phyloP scores from a whole-genome alignment of 1,140 invertebrate species.

The Drosophila rufa region DNA sequence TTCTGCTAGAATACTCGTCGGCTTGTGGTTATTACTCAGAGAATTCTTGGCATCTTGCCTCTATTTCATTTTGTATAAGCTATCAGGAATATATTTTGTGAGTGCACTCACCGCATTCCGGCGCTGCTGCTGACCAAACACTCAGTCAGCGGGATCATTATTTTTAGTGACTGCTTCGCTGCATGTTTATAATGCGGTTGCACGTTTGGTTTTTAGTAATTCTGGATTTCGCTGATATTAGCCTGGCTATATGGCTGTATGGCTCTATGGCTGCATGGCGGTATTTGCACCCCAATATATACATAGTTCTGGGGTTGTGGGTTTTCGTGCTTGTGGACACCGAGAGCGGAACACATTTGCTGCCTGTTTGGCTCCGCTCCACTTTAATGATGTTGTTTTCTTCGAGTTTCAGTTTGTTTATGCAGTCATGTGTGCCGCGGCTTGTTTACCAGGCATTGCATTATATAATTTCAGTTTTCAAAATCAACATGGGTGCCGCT shows the following conservation, averaged over 20 bases:
- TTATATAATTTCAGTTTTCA: constrained; percentile 76
- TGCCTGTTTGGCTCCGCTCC: constrained; percentile 34
- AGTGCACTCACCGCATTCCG: constrained; percentile 9
- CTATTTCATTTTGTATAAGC: background rate
- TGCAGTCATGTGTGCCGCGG: constrained; percentile 56
- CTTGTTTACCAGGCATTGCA: constrained; percentile 73
- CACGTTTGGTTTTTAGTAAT: constrained; percentile 76
- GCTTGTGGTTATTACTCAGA: no score
- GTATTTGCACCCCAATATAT: constrained; percentile 22
- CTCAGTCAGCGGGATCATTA: constrained; percentile 50
- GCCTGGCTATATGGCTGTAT: background rate
- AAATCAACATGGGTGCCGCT: constrained; percentile 66
- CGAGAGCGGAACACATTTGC: constrained; percentile 30
- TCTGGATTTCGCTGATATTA: constrained; percentile 59
- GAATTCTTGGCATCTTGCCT: no score
- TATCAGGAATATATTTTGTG: background rate
- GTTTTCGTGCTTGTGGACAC: constrained; percentile 37
- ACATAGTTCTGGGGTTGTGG: constrained; percentile 9
- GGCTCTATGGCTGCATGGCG: background rate
- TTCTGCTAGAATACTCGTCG: no score
- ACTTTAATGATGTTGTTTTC: constrained; percentile 76
- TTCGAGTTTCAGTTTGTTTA: constrained; percentile 65
- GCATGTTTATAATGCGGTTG: constrained; percentile 60
- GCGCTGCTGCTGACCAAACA: constrained; percentile 38
- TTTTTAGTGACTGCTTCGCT: constrained; percentile 44